Evolutionary conservation across 2,888 invertebrate species (phyloP), one percentile per base, ranked within the genome.

Genomic region (Hypselothyrea guttata): DNA sequence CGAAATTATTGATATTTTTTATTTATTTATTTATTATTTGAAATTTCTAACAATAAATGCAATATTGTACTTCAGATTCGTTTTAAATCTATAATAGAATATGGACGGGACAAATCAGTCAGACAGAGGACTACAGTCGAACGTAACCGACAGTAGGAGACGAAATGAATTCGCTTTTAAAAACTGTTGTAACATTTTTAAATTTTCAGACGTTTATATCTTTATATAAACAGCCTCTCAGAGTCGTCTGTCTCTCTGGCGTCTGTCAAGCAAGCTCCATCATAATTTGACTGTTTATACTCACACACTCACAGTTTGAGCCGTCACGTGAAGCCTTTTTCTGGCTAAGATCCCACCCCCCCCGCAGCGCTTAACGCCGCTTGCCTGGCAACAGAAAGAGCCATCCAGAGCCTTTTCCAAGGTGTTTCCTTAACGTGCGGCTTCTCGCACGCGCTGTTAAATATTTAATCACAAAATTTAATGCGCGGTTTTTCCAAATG

Each of bases 401-500:
- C 53, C 69, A 52, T 34, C 51, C 44, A 48, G 41, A 13, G 48
- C 48, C 34, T 49, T 49, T 54, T 53, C 22, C 42, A 59, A 61
- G 84, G 77, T 61, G 62, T 65, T 76, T 58, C 57, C 54, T 34
- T 46, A 22, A 40, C 37, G 54, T 35, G 38, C 47, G 45, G 40
- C 34, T 47, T 56, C 47, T 51, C 11, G 47, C 77, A 69, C 62
- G 57, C 65, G 74, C 74, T 84, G 56, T 70, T 82, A 71, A 84
- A 78, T 84, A 84, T 77, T 84, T 84, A 84, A 77, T 77, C 74
- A 57, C 53, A 46, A 60, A 76, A 82, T 78, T 77, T 82, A 65
- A 84, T 77, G 75, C 56, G 55, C 44, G 83, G 53, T 47, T 81
- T 42, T 52, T 22, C 22, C 37, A 37, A 37, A 51, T 11, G 42